These are phyloP conservation scores for Thereuonema tuberculata DNA, from an alignment of 1,140 invertebrate species.

Conservation along the genomic window DNA sequence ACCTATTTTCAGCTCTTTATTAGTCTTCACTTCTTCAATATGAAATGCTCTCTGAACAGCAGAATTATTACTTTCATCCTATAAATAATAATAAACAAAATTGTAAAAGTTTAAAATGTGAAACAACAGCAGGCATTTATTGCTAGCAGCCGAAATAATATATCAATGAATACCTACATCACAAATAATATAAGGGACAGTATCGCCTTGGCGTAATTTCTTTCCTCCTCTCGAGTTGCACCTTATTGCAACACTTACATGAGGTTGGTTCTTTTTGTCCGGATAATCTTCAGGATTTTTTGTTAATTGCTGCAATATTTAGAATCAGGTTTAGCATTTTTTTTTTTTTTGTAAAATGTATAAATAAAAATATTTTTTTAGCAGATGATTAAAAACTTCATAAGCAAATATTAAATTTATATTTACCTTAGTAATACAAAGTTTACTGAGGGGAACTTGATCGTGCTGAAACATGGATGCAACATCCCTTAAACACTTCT, in stretches of 20 bases:
- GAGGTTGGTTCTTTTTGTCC: conserved; percentile 67
- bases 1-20: conserved; percentile 40
- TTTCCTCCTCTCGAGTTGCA: conserved; percentile 54
- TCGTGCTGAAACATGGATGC: conserved; percentile 48
- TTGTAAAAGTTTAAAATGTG: not conserved
- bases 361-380: not conserved
- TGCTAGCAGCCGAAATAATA: too few species aligned
- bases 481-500: conserved; percentile 46
- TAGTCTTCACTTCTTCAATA: conserved; percentile 67
- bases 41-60: conserved; percentile 90
- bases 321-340: not conserved
- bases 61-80: conserved; percentile 58
- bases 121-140: not conserved
- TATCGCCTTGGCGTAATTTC: conserved; percentile 82
- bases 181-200: conserved; percentile 91
- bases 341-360: not conserved
- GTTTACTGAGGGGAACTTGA: conserved; percentile 55
- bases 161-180: conserved; percentile 36
- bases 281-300: conserved; percentile 89
- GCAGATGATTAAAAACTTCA: not conserved
- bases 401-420: not conserved
- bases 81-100: too few species aligned
- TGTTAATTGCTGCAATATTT: conserved; percentile 55
- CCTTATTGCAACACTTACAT: conserved; percentile 82
- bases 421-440: conserved; percentile 70